These are phyloP conservation scores for Melanotaenia trifasciata DNA, from an alignment of 2,797 vertebrate genomes.

Conservation along the genomic window DNA sequence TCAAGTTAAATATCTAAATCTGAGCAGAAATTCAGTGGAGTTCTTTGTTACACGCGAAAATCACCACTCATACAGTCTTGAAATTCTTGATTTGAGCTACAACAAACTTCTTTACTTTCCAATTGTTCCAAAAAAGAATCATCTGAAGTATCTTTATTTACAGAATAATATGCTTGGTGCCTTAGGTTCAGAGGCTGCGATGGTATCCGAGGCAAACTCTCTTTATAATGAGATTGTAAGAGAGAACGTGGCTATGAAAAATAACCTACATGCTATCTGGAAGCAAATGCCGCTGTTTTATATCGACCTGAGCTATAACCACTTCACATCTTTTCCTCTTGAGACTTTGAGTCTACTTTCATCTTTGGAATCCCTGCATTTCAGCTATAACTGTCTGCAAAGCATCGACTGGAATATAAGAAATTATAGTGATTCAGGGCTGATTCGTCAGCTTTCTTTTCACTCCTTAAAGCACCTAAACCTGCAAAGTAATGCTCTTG, in stretches of 20 bases:
- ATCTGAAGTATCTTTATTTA: conserved; percentile 81
- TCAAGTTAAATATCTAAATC: conserved; percentile 82
- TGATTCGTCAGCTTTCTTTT: conserved; percentile 55
- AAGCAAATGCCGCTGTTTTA: conserved; percentile 63
- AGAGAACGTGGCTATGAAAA: conserved; percentile 37
- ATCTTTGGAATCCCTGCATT: conserved; percentile 79
- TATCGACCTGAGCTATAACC: conserved; percentile 86
- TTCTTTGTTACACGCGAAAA: conserved; percentile 76
- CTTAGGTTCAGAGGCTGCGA: conserved; percentile 67
- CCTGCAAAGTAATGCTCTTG: conserved; percentile 75
- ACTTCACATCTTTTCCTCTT: conserved; percentile 77
- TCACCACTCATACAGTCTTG: conserved; percentile 72
- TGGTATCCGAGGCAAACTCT: conserved; percentile 57
- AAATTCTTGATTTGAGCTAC: conserved; percentile 83
- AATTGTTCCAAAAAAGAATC: conserved; percentile 75
- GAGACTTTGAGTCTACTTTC: conserved; percentile 77
- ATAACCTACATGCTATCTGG: conserved; percentile 51
- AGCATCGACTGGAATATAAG: conserved; percentile 68
- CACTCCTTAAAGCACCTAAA: conserved; percentile 73
- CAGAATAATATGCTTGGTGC: conserved; percentile 81
- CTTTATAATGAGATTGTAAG: conserved; percentile 69
- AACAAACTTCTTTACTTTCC: conserved; percentile 85
- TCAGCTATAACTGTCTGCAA: conserved; percentile 84
- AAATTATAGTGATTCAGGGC: conserved; percentile 28
- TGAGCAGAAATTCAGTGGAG: conserved; percentile 83